phyloP scores from a whole-genome alignment of 2,797 vertebrate genomes.

The Philypnodon macrostomus region DNA sequence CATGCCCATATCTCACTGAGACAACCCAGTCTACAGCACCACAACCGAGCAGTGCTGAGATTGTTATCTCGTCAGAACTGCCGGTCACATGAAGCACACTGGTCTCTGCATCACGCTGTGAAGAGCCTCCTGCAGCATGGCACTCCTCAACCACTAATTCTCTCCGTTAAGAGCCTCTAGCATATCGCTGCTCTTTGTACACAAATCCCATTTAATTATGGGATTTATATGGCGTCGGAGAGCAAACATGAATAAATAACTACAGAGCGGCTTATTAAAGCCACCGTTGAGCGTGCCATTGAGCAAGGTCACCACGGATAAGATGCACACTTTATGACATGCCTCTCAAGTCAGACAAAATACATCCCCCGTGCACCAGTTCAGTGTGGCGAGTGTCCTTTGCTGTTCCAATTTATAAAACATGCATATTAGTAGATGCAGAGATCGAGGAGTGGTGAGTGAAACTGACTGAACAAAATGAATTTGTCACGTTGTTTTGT shows the following conservation, averaged over 20 bases:
- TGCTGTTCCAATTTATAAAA: too few relatives aligned
- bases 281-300: constrained; percentile 44
- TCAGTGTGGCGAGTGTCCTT: constrained; percentile 16
- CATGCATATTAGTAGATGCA: neutral
- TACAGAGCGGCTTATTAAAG: constrained; percentile 45
- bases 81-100: constrained; percentile 25
- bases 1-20: constrained; percentile 26
- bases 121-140: constrained; percentile 31
- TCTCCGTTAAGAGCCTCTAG: constrained; percentile 56
- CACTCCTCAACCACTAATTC: constrained; percentile 52
- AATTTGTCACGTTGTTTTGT: constrained; percentile 23
- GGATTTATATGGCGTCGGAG: constrained; percentile 61
- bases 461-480: constrained; percentile 5
- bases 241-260: constrained; percentile 70
- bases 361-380: constrained; percentile 28
- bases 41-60: constrained; percentile 33
- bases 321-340: constrained; percentile 35
- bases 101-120: constrained; percentile 10
- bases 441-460: constrained; percentile 11
- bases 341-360: constrained; percentile 43
- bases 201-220: constrained; percentile 75
- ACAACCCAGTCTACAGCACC: constrained; percentile 36
- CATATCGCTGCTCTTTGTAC: constrained; percentile 64
- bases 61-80: constrained; percentile 42
- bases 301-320: constrained; percentile 64